A percentile compares a stretch with the other conserved stretches of the same genome.
phyloP scores from a whole-genome alignment of 1,140 invertebrate genomes.

The Goniozus legneri region DNA sequence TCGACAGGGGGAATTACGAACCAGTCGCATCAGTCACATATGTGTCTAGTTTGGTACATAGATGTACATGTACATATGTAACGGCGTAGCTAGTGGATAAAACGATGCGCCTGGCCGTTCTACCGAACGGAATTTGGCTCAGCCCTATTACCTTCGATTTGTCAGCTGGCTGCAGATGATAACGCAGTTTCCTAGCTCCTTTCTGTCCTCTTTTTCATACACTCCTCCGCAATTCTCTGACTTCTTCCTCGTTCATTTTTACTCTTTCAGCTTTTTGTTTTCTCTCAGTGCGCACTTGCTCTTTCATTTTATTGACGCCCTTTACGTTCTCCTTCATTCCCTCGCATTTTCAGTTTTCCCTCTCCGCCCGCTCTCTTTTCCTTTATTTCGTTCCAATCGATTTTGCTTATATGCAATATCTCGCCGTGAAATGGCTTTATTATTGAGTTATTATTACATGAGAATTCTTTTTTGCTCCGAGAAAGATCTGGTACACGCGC shows the following conservation, averaged over 20 bases:
- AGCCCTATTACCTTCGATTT: conserved; percentile 48
- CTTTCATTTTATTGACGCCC: conserved; percentile 9
- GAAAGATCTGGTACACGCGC: too few species aligned
- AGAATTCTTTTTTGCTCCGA: conserved; percentile 18
- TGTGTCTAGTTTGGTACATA: background rate
- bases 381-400: background rate
- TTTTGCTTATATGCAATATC: conserved; percentile 19
- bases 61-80: conserved; percentile 34
- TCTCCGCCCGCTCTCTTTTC: conserved; percentile 23
- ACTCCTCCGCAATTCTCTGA: conserved; percentile 10
- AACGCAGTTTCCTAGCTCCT: conserved; percentile 40
- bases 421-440: conserved; percentile 28
- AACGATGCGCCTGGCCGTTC: conserved; percentile 30
- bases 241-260: conserved; percentile 19
- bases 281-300: conserved; percentile 11
- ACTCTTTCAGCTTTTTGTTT: conserved; percentile 14
- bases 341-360: conserved; percentile 13
- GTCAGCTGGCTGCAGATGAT: conserved; percentile 45
- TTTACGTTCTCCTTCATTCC: conserved; percentile 7
- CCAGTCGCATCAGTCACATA: too few species aligned
- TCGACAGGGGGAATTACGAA: too few species aligned
- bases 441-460: conserved; percentile 31
- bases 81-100: conserved; percentile 28
- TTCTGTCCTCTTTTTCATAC: conserved; percentile 25
- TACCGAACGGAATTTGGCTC: conserved; percentile 36